Evolutionary conservation across 2,113 vertebrate species (phyloP).

Genomic region (Apistogramma diplotaenia): DNA sequence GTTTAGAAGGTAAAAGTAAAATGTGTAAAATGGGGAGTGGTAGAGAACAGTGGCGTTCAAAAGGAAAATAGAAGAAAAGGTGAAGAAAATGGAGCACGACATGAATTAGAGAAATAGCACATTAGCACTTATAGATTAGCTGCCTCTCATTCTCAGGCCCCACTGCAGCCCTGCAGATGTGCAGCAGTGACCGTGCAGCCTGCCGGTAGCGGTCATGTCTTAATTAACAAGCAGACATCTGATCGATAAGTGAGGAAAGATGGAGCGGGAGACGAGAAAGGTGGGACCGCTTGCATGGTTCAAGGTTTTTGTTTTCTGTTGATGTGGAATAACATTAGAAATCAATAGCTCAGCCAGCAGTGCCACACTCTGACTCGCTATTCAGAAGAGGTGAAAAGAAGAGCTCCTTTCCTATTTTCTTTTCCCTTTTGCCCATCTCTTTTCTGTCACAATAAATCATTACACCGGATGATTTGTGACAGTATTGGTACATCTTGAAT

Average conservation of each 20-base stretch:
- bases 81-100: conserved; percentile 37
- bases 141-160: conserved; percentile 69
- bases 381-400: conserved; percentile 5
- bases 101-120: conserved; percentile 45
- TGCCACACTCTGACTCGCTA: background rate
- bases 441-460: background rate
- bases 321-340: conserved; percentile 63
- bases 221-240: conserved; percentile 72
- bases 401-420: background rate
- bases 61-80: background rate
- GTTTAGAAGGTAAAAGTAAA: background rate
- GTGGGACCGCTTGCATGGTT: conserved; percentile 52
- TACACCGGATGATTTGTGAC: background rate
- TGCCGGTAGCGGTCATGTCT: conserved; percentile 64
- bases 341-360: conserved; percentile 42
- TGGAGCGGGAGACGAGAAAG: conserved; percentile 49
- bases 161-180: conserved; percentile 53
- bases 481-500: background rate
- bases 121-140: conserved; percentile 75
- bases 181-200: conserved; percentile 54
- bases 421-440: background rate
- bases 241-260: conserved; percentile 69
- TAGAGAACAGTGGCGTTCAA: background rate
- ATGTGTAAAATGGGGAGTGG: background rate
- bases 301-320: conserved; percentile 68